These are phyloP conservation scores for Ostrea edulis DNA, from an alignment of 1,140 invertebrate species.

Conservation along the genomic window DNA sequence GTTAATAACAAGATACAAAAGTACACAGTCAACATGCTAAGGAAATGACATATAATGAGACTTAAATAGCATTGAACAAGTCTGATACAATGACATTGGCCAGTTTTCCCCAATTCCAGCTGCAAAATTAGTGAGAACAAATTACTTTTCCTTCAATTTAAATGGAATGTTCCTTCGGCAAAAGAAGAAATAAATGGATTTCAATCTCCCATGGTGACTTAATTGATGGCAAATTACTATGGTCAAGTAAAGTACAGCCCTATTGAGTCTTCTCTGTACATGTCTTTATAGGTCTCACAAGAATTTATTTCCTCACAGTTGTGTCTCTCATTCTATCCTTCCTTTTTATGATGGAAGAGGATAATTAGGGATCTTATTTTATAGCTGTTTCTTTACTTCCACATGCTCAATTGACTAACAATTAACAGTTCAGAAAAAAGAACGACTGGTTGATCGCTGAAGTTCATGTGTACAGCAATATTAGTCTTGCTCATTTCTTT, in stretches of 20 bases:
- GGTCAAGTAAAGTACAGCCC: background rate
- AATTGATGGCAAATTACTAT: background rate
- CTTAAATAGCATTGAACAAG: background rate
- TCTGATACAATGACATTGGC: background rate
- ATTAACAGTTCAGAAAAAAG: no score
- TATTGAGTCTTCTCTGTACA: background rate
- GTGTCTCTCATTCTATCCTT: background rate
- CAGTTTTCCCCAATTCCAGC: background rate
- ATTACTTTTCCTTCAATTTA: constrained; percentile 11
- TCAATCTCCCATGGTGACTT: background rate
- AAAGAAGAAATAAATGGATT: constrained; percentile 11
- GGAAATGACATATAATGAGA: no score
- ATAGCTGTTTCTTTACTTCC: no score
- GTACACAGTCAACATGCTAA: no score
- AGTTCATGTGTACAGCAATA: no score
- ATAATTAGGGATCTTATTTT: no score
- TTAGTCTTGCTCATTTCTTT: no score
- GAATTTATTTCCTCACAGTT: background rate
- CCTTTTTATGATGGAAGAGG: no score
- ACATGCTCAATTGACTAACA: no score
- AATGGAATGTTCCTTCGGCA: background rate
- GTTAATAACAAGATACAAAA: no score
- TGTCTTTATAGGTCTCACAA: background rate
- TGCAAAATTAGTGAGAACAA: background rate
- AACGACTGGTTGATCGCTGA: no score